Percentiles rank a stretch among this genome's conserved stretches.
These are phyloP conservation scores for Myotis lucifugus DNA, from an alignment of 2,113 vertebrate genomes.

Conservation along the genomic window DNA sequence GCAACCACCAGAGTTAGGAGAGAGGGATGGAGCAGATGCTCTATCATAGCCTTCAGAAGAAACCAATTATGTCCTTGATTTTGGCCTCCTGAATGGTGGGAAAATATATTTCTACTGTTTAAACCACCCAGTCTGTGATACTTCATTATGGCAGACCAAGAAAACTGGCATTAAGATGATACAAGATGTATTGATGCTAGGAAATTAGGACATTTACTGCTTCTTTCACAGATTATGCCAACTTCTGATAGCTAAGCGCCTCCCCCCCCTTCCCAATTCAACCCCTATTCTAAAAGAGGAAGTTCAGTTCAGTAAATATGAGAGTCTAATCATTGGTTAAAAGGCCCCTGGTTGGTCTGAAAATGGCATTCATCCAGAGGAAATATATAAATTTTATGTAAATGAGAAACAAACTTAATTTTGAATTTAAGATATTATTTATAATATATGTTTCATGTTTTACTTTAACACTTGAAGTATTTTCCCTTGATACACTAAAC, in stretches of 20 bases:
- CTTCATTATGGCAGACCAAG: background rate
- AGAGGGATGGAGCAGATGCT: background rate
- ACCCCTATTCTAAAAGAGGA: background rate
- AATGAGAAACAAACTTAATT: background rate
- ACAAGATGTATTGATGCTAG: background rate
- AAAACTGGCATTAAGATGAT: background rate
- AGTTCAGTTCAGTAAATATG: background rate
- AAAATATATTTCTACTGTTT: background rate
- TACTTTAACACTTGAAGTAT: background rate
- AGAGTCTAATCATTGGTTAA: background rate
- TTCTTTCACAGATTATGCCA: background rate
- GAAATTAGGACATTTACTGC: background rate
- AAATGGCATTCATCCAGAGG: background rate
- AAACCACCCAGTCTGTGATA: background rate
- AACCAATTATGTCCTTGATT: background rate
- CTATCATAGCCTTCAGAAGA: background rate
- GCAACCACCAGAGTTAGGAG: background rate
- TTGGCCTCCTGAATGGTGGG: background rate
- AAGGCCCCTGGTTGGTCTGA: background rate
- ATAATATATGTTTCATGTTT: background rate
- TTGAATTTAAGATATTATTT: background rate
- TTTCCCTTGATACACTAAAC: background rate
- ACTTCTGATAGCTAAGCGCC: background rate
- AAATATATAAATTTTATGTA: background rate
- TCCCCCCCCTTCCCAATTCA: accelerated